Conservation (phyloP, 2,113 vertebrate genomes). For the Paraplagusia blochii region DNA sequence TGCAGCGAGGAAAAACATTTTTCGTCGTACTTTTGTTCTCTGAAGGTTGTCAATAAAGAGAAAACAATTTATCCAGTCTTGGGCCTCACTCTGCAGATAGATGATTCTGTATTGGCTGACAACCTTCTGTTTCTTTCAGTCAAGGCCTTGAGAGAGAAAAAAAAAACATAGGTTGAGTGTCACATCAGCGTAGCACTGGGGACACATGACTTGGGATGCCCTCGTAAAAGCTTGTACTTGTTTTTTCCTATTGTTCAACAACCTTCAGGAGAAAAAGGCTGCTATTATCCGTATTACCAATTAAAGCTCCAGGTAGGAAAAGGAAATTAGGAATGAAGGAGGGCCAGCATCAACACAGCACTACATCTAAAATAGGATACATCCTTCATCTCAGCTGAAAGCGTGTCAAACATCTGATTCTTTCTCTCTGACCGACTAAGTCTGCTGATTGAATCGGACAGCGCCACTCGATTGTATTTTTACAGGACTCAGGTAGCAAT, state of each 20-base stretch:
- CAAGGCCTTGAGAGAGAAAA: constrained; percentile 50
- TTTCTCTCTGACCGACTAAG: constrained; percentile 2
- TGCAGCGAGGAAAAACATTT: too few relatives aligned
- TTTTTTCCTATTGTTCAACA: constrained; percentile 59
- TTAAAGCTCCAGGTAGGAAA: constrained; percentile 26
- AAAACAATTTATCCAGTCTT: neutral
- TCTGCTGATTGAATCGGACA: constrained; percentile 12
- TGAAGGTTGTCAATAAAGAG: constrained; percentile 1
- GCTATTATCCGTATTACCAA: constrained; percentile 41
- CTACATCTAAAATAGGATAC: too few relatives aligned
- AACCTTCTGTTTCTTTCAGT: constrained; percentile 43
- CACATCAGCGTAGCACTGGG: constrained; percentile 12
- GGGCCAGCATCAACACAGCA: neutral
- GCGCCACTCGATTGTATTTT: constrained; percentile 19
- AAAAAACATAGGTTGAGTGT: constrained; percentile 31
- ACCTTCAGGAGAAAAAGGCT: constrained; percentile 49
- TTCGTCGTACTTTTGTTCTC: too few relatives aligned
- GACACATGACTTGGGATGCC: constrained; percentile 2
- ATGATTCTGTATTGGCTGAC: neutral
- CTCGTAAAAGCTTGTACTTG: constrained; percentile 32
- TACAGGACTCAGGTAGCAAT: constrained; percentile 15
- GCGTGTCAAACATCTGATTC: constrained; percentile 14
- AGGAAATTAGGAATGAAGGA: constrained; percentile 3
- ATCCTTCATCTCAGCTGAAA: neutral
- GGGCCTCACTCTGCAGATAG: neutral